Evolutionary conservation across 2,113 vertebrate species (phyloP), one percentile per base, ranked within the genome.

Genomic region (human): DNA sequence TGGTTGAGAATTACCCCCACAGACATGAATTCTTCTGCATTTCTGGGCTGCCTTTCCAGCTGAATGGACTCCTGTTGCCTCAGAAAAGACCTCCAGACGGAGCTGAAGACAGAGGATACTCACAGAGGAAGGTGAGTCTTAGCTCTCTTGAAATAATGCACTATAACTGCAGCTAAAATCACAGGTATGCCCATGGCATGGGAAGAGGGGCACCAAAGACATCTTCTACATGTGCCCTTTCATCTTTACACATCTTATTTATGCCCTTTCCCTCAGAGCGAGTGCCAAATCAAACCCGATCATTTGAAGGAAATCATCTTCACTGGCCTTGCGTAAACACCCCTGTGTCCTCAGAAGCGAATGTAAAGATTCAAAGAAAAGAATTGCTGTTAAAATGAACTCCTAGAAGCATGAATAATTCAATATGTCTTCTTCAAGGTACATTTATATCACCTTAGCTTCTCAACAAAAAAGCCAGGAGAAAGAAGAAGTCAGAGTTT

Each of bases 391-490:
- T 96, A 94, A 93, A n/a, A 83, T 59, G 23, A 86, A 35, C 90
- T 97, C 97, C 72, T 83, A 96, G 81, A 97, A 96, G 76, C 82
- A 86, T 79, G 2, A 43, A 57, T 98, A 96, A 96, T 82, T 68
- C 78, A 97, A 43, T 27, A 73, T 75, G 17, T 88, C 16, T 40
- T 40, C 92, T 93, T 90, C 96, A 90, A 93, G 75, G 91, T 87
- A 57, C 80, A 45, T 96, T 93, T 92, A 78, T 57, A 96, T 95
- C 84, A 89, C 81, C 96, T 84, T 89, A 92, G 38, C 68, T 92
- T 97, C 97, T 93, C 96, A 96, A 89, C 87, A 96, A 98, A 96
- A 96, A 68, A 93, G 11, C 48, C 57, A 96, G 73, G 9, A 76
- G 92, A 90, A 90, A 92, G 70, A 89, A 94, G 64, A 43, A 35